phyloP scores from a whole-genome alignment of 2,888 invertebrate species.

The Baronia brevicornis region DNA sequence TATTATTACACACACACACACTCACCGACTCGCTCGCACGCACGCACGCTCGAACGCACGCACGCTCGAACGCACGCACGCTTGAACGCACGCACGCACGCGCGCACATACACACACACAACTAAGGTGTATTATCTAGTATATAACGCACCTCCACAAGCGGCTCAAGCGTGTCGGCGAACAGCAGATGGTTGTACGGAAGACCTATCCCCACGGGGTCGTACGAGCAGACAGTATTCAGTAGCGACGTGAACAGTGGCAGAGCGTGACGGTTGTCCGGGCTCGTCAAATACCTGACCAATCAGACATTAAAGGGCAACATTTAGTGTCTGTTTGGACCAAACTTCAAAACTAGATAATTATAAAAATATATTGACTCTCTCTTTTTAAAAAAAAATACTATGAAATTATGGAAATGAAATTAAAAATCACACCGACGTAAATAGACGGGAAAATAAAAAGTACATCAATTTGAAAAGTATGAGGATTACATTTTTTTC shows the following conservation, averaged over 20 bases:
- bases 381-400: no score
- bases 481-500: no score
- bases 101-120: neutral
- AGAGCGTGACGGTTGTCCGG: constrained; percentile 92
- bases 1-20: constrained; percentile 1
- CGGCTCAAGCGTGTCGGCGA: constrained; percentile 94
- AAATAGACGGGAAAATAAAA: no score
- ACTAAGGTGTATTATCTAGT: neutral
- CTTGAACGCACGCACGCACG: no score
- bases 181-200: constrained; percentile 98
- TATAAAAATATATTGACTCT: no score
- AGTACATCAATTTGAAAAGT: no score
- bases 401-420: no score
- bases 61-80: no score
- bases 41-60: no score
- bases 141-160: constrained; percentile 82
- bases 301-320: neutral
- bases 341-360: no score
- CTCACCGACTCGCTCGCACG: no score
- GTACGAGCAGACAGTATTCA: constrained; percentile 98
- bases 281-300: constrained; percentile 80
- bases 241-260: constrained; percentile 96
- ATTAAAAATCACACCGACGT: no score
- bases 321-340: neutral
- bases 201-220: constrained; percentile 98